Base-by-base conservation (phyloP, 1,140 invertebrate genomes). In the Yoshiicerus persimilis region DNA sequence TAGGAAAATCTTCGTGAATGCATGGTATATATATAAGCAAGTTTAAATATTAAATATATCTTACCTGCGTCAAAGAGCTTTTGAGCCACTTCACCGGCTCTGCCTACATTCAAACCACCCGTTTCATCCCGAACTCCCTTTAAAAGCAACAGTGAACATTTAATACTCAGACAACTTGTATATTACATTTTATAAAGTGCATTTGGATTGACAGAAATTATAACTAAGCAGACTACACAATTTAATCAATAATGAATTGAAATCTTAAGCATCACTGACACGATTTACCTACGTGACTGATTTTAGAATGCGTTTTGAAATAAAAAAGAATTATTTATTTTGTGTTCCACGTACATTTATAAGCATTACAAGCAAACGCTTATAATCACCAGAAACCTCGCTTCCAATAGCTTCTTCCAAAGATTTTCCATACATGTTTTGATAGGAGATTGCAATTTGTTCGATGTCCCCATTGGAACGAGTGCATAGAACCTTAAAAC, bases 381-480 rank as follows among this genome's bases (percentile, higher is more conserved):
- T 94, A 92, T 96, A 96, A 92, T 96, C 94, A 1, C 96, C 96
- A 0, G 95, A 95, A 0, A 96, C 97, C 91, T 97, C 96, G 64
- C 95, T 95, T 90, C 94, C 95, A 92, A 97, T 94, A 92, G 96
- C 96, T 90, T 95, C 94, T 62, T 96, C 96, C 89, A 97, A 91
- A 1, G 95, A 95, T 3, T 95, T 95, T 75, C 94, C 94, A 91
- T 95, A 97, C 90, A 96, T 91, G 90, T 92, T 93, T 93, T 96
- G 94, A 90, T 96, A 96, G 4, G 93, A 92, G 10, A 93, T 92
- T n/a, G 95, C 94, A 80, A 96, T 95, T 86, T 94, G 92, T 5
- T 93, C 93, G 32, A 96, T 94, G 91, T 96, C 95, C 38, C 93
- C 93, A 92, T 96, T 96, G 56, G 93, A 93, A 88, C 95, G 93